Conservation (phyloP, 2,113 vertebrate species). For the Chaenogobius annularis region DNA sequence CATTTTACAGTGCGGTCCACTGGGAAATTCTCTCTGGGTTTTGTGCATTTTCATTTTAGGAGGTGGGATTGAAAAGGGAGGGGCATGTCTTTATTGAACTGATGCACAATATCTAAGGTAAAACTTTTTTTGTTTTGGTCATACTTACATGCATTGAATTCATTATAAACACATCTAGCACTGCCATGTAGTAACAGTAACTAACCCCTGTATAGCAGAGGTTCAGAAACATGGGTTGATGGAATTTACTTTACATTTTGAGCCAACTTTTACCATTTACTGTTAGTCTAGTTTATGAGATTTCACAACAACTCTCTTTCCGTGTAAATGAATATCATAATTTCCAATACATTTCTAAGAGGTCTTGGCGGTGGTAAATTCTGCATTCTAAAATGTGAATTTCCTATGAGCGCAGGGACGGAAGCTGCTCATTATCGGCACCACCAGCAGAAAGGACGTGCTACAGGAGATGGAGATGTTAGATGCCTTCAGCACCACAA, state of each 20-base stretch:
- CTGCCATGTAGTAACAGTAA: not conserved
- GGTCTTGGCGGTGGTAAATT: not conserved
- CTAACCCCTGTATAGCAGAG: not conserved
- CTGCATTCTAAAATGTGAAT: not conserved
- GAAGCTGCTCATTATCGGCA: conserved; percentile 96
- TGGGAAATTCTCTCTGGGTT: conserved; percentile 2
- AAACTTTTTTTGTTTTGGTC: not conserved
- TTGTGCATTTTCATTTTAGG: not conserved
- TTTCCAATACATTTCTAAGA: not conserved
- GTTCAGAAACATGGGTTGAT: not conserved
- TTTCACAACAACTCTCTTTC: not conserved
- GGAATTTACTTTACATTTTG: not conserved
- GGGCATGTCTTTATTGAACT: not conserved
- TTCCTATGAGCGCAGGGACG: conserved; percentile 78
- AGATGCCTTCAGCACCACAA: conserved; percentile 96
- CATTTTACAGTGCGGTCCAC: not conserved
- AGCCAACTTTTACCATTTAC: not conserved
- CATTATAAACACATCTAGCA: not conserved
- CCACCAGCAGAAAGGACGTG: conserved; percentile 96
- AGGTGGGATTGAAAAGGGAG: not conserved
- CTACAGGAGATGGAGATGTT: conserved; percentile 99
- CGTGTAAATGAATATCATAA: not conserved
- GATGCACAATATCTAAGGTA: not conserved
- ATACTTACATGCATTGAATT: no score
- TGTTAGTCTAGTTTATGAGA: not conserved